Evolutionary conservation across 2,113 vertebrate genomes (phyloP), one percentile per base, ranked within the genome.

Genomic region (Erythrolamprus reginae): DNA sequence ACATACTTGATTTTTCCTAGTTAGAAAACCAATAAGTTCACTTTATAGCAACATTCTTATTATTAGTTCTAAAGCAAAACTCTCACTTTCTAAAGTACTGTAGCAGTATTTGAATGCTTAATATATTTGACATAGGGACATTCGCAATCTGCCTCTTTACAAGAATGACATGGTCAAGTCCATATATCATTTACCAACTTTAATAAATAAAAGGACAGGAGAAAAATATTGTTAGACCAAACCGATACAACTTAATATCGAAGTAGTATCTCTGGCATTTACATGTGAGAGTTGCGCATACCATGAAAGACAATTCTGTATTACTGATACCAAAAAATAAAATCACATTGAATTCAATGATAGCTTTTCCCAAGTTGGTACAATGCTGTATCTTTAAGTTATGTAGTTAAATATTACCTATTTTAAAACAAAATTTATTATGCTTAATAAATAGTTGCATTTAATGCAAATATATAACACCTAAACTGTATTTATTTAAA

Each of bases 381-480:
- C 17, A 86, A 52, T 4, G 23, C 51, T 53, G 50, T 9, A 86
- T 10, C 52, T 33, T 88, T 65, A 92, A 82, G 82, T n/a, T 86
- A 51, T 90, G 82, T 56, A 86, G 24, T 86, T 88, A 83, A 92
- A 90, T 53, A 88, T 92, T 0, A 0, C 70, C 86, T 15, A 89
- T 52, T 91, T 95, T 84, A 87, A 26, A 92, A 91, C 85, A 53
- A 87, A 89, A 77, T 87, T 88, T 26, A 83, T 82, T 50, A 70
- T 91, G 93, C 87, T 77, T 84, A 55, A 45, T 65, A 93, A 94
- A 96, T 93, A 95, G 94, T 93, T 95, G 91, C 93, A 94, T 95
- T 96, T 93, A 86, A n/a, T 94, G 89, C 93, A 95, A 92, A 94
- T 93, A 91, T 90, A 89, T 93, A 96, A 92, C 92, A 95, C 65